Conservation (phyloP, 2,113 vertebrate genomes). For the Dermatemys mawii region DNA sequence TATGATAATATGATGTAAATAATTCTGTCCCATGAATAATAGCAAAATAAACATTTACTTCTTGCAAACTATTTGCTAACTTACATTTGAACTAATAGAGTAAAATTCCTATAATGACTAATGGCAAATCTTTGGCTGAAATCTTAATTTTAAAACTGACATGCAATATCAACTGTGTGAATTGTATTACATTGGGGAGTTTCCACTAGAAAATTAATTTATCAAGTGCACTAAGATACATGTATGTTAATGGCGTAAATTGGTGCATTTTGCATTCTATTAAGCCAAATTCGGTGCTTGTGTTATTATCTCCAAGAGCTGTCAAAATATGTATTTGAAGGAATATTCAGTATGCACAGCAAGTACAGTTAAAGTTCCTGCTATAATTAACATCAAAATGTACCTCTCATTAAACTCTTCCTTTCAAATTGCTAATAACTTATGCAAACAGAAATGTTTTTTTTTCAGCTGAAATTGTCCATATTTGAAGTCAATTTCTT, state of each 20-base stretch:
- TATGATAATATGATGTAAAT: no score
- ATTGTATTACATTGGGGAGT: neutral
- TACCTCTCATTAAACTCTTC: neutral
- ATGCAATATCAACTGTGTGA: rapidly evolving
- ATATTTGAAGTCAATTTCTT: neutral
- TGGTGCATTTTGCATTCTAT: neutral
- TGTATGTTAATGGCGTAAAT: neutral
- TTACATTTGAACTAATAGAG: neutral
- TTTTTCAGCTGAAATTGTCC: neutral
- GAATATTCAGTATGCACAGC: neutral
- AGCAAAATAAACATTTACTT: no score
- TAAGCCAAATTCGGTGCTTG: neutral
- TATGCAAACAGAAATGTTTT: neutral
- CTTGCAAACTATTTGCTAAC: neutral
- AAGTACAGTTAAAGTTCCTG: neutral
- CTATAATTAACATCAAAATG: neutral
- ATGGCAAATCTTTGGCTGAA: neutral
- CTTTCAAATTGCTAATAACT: neutral
- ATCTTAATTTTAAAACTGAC: neutral
- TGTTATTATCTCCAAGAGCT: neutral
- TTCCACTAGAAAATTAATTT: neutral
- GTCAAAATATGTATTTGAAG: neutral
- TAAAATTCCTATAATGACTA: neutral
- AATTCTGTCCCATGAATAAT: no score
- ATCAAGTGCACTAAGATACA: neutral